Percentiles rank a stretch among this genome's conserved stretches.
Conservation (phyloP, 2,113 vertebrate species). For the Zosterops borbonicus region DNA sequence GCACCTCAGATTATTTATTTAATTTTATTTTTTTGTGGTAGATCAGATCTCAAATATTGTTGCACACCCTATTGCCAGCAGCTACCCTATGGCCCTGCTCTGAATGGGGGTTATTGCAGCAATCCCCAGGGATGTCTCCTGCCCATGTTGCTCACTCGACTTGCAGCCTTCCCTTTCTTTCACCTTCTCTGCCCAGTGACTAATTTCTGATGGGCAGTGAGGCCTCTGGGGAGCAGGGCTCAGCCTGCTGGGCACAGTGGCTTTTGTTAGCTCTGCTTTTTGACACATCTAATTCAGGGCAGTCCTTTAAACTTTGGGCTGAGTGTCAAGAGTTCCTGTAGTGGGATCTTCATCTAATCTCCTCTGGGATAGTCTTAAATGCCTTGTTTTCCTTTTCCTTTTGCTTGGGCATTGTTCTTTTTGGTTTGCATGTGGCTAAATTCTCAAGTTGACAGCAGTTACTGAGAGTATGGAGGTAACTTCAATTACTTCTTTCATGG, state of each 20-base stretch:
- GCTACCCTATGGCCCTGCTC: background rate
- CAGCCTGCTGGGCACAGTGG: background rate
- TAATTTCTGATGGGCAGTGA: background rate
- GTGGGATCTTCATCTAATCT: conserved; percentile 38
- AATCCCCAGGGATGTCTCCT: background rate
- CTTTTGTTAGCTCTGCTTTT: conserved; percentile 1
- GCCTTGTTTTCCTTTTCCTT: conserved; percentile 17
- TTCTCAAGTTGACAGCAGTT: background rate
- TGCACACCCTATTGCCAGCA: background rate
- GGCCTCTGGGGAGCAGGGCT: background rate
- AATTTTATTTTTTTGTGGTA: background rate
- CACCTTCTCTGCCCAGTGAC: background rate
- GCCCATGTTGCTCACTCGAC: fast-evolving
- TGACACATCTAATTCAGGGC: background rate
- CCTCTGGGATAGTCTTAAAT: background rate
- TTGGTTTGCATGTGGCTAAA: background rate
- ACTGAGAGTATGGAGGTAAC: background rate
- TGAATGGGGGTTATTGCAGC: background rate
- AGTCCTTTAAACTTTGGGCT: background rate
- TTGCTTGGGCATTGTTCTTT: background rate
- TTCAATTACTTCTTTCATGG: background rate
- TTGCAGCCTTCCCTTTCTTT: background rate
- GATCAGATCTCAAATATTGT: background rate
- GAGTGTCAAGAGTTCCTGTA: conserved; percentile 5
- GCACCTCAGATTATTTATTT: background rate